phyloP scores from a whole-genome alignment of 2,888 invertebrate genomes.

The Halictus quadricinctus region DNA sequence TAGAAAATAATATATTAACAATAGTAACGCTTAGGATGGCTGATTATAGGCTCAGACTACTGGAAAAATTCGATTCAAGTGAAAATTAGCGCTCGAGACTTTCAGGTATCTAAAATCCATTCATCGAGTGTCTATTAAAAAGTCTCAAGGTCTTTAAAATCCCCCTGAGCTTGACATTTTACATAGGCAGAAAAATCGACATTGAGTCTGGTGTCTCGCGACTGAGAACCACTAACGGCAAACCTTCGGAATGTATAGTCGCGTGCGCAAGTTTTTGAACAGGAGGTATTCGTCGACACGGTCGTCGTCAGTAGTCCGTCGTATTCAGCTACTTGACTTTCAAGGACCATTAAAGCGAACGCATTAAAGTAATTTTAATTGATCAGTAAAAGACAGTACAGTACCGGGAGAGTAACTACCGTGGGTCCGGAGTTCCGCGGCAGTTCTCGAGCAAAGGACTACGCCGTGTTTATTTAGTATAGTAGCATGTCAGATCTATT shows the following conservation, averaged over 20 bases:
- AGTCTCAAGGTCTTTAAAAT: background rate
- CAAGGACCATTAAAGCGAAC: background rate
- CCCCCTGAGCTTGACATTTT: background rate
- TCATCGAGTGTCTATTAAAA: background rate
- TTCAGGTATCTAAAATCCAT: background rate
- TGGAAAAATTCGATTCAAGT: too few relatives aligned
- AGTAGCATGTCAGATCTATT: background rate
- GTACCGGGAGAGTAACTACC: background rate
- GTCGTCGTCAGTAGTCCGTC: slow-evolving; percentile 11
- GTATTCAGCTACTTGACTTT: background rate
- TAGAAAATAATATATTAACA: too few relatives aligned
- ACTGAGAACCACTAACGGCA: slow-evolving; percentile 27
- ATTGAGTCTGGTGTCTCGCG: background rate
- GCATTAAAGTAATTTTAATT: background rate
- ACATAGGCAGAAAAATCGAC: background rate
- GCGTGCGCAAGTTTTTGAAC: slow-evolving; percentile 29
- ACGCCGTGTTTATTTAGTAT: background rate
- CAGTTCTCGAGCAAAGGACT: background rate
- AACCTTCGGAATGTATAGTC: slow-evolving; percentile 10
- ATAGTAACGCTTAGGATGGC: too few relatives aligned
- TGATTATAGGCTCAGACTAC: too few relatives aligned
- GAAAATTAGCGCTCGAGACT: background rate
- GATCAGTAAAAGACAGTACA: background rate
- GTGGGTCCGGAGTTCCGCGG: background rate
- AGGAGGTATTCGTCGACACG: background rate